Evolutionary conservation across 1,140 invertebrate species (phyloP).

Genomic region (Pogonomyrmex californicus): DNA sequence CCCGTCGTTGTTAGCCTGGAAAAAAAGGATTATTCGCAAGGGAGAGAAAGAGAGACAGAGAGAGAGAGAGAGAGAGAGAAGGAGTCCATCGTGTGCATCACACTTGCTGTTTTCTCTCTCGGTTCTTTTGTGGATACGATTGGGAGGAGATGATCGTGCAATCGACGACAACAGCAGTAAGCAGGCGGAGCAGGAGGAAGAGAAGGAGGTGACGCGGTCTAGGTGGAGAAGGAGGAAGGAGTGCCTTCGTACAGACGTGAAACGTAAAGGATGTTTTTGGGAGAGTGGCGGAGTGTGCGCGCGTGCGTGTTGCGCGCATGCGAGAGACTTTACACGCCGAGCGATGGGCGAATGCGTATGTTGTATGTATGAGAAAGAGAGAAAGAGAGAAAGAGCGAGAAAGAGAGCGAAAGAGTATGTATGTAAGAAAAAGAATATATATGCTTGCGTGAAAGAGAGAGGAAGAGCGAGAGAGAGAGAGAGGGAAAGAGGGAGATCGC

Average conservation of each 20-base stretch:
- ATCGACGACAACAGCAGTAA: constrained; percentile 19
- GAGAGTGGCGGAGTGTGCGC: constrained; percentile 55
- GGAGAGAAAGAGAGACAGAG: not conserved
- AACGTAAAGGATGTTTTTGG: constrained; percentile 50
- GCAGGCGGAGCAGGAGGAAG: constrained; percentile 9
- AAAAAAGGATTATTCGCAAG: not conserved
- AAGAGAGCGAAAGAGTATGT: not conserved
- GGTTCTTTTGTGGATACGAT: constrained; percentile 31
- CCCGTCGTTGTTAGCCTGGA: not conserved
- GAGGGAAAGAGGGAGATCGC: not conserved
- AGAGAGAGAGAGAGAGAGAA: not conserved
- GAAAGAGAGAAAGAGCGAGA: constrained; percentile 41
- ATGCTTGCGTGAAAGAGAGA: constrained; percentile 1
- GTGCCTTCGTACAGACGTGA: constrained; percentile 76
- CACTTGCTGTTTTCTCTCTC: constrained; percentile 18
- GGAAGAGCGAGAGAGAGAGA: not conserved
- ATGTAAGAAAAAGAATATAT: constrained; percentile 8
- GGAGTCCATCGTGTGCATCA: not conserved
- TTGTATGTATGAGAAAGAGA: constrained; percentile 33
- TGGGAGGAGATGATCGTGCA: constrained; percentile 3
- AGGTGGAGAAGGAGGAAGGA: constrained; percentile 58
- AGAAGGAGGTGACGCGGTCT: constrained; percentile 41
- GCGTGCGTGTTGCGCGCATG: constrained; percentile 42
- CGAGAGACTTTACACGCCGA: constrained; percentile 55
- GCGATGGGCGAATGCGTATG: constrained; percentile 37